A percentile compares a stretch with the other conserved stretches of the same genome.
These are phyloP conservation scores for Latrodectus elegans DNA, from an alignment of 2,888 invertebrate species.

Conservation along the genomic window DNA sequence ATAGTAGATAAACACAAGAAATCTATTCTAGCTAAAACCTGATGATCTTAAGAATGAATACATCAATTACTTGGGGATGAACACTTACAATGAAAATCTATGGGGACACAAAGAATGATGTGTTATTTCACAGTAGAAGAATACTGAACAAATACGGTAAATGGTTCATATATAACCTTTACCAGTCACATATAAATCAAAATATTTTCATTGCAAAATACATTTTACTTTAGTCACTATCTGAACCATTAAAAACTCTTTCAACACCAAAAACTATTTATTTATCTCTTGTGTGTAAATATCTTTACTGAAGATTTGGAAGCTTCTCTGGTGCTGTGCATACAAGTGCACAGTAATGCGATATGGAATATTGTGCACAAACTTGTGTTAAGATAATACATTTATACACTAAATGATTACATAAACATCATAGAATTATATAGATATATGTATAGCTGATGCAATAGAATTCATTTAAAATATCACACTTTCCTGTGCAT, in stretches of 20 bases:
- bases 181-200: conserved; percentile 23
- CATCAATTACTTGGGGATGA: conserved; percentile 25
- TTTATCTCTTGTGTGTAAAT: not conserved
- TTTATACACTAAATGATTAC: not conserved
- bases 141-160: conserved; percentile 45
- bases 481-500: conserved; percentile 5
- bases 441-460: not conserved
- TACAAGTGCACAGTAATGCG: not conserved
- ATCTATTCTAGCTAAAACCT: conserved; percentile 14
- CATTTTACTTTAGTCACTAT: not conserved
- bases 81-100: conserved; percentile 32
- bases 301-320: not conserved
- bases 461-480: not conserved
- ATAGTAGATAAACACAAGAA: conserved; percentile 24
- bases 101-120: conserved; percentile 24
- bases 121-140: conserved; percentile 44
- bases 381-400: not conserved
- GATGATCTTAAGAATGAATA: conserved; percentile 26
- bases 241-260: not conserved
- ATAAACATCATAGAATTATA: not conserved
- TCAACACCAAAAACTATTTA: not conserved
- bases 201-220: conserved; percentile 48
- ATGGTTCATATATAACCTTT: conserved; percentile 10
- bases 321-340: not conserved
- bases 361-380: not conserved